These are phyloP conservation scores for Athrips mouffetella DNA, from an alignment of 2,888 invertebrate genomes.

Conservation along the genomic window DNA sequence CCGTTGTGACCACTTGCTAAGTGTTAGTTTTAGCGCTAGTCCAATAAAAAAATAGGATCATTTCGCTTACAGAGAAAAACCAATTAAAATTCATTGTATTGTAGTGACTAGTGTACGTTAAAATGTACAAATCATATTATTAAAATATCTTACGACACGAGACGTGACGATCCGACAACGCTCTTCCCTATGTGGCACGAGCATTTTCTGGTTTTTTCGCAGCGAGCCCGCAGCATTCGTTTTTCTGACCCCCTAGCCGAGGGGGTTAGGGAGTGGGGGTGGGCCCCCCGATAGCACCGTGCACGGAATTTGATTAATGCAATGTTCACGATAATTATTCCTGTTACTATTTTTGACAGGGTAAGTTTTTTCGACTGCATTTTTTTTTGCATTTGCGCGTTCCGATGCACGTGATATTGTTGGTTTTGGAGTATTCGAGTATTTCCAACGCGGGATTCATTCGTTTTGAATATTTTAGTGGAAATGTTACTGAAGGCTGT, in stretches of 20 bases:
- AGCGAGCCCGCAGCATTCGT: slow-evolving; percentile 69
- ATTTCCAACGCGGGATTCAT: neutral
- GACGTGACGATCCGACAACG: neutral
- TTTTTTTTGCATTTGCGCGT: slow-evolving; percentile 32
- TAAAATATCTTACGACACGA: no score
- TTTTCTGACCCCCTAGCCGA: slow-evolving; percentile 40
- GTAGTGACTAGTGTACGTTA: no score
- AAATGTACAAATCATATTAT: no score
- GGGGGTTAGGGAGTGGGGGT: slow-evolving; percentile 6
- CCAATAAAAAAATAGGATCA: no score
- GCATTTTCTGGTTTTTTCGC: slow-evolving; percentile 71
- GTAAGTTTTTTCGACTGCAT: slow-evolving; percentile 58
- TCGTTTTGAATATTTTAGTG: slow-evolving; percentile 4
- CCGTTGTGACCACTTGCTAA: no score
- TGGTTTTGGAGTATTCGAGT: neutral
- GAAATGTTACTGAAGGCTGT: neutral
- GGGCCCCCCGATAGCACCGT: slow-evolving; percentile 64
- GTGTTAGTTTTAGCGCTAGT: no score
- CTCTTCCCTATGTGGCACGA: slow-evolving; percentile 33
- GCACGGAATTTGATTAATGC: slow-evolving; percentile 78
- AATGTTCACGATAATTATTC: slow-evolving; percentile 78
- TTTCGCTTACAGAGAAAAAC: no score
- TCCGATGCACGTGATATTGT: slow-evolving; percentile 27
- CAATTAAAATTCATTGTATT: no score
- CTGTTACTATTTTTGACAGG: slow-evolving; percentile 75